phyloP scores from a whole-genome alignment of 2,888 invertebrate genomes.

The Eristalinus aeneus region DNA sequence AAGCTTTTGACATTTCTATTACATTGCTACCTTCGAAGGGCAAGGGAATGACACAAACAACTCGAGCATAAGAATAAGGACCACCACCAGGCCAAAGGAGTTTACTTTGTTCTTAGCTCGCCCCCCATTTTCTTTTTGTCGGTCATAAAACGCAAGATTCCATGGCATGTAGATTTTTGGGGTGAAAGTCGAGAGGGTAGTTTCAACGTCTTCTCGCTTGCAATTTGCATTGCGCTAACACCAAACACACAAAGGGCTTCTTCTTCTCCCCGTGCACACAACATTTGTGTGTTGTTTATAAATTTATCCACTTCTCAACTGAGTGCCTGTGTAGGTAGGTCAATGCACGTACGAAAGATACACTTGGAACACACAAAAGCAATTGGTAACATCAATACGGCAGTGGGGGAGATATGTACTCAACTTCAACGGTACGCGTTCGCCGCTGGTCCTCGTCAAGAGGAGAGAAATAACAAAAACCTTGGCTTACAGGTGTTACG shows the following conservation, averaged over 20 bases:
- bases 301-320: slow-evolving; percentile 55
- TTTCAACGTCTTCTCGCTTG: slow-evolving; percentile 51
- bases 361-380: slow-evolving; percentile 73
- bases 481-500: slow-evolving; percentile 42
- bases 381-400: slow-evolving; percentile 23
- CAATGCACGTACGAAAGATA: slow-evolving; percentile 80
- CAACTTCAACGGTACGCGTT: background rate
- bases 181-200: slow-evolving; percentile 65
- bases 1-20: slow-evolving; percentile 65
- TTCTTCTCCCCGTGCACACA: background rate
- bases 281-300: slow-evolving; percentile 5
- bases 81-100: background rate
- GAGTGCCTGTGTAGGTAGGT: slow-evolving; percentile 79
- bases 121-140: background rate
- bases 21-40: slow-evolving; percentile 61
- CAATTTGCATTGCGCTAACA: slow-evolving; percentile 52
- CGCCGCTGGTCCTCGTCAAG: background rate
- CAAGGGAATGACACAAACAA: slow-evolving; percentile 25
- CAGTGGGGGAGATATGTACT: slow-evolving; percentile 3
- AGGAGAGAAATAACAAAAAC: background rate
- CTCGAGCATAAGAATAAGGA: slow-evolving; percentile 2
- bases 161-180: slow-evolving; percentile 34
- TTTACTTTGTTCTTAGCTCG: background rate
- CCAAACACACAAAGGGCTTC: slow-evolving; percentile 39
- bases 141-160: slow-evolving; percentile 37